phyloP scores from a whole-genome alignment of 35 echinoderm and acorn worm genomes.

The Diadema setosum region DNA sequence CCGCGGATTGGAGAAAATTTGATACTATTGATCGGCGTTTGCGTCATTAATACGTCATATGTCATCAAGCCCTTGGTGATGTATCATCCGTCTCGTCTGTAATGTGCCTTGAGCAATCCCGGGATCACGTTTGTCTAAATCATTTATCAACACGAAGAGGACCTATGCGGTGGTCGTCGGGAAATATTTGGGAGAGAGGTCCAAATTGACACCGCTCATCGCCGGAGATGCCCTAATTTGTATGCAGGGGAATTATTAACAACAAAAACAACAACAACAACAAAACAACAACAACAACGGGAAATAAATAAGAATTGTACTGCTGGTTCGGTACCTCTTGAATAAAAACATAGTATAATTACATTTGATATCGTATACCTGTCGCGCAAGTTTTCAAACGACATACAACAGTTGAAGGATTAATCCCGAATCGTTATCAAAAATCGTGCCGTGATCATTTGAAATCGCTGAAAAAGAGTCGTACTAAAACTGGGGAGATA shows the following conservation, averaged over 20 bases:
- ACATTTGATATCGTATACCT: background rate
- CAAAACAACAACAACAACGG: no score
- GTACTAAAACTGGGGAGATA: background rate
- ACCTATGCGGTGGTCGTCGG: background rate
- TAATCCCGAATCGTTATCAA: background rate
- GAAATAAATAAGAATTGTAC: no score
- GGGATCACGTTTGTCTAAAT: background rate
- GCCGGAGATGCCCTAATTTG: no score
- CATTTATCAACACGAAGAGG: background rate
- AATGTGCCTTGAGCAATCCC: background rate
- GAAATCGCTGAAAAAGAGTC: background rate
- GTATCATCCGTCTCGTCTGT: background rate
- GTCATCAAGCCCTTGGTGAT: background rate
- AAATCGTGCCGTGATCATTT: no score
- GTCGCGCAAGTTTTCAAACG: background rate
- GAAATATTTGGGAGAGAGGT: no score
- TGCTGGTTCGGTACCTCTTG: background rate
- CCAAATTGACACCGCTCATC: no score
- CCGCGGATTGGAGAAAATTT: background rate
- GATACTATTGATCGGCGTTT: background rate
- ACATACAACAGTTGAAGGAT: background rate
- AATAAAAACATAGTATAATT: background rate
- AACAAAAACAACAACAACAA: no score
- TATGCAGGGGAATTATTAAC: no score
- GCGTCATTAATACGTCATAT: conserved; percentile 21